Evolutionary conservation across 2,888 invertebrate genomes (phyloP).

Genomic region (Tipula lateralis): DNA sequence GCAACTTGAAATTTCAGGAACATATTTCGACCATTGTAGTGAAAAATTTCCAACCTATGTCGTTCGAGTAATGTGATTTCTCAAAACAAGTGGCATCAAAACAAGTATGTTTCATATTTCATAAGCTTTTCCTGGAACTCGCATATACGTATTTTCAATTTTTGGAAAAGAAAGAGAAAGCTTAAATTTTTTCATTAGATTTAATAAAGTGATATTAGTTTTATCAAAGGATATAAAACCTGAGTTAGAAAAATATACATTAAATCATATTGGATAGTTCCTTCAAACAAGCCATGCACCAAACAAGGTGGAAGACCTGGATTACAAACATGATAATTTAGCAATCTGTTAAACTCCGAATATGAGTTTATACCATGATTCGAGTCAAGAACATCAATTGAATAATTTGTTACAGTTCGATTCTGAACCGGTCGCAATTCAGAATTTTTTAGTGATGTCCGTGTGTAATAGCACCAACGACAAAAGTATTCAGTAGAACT

Average conservation of each 20-base stretch:
- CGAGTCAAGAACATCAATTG: not conserved
- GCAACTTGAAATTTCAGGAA: too few relatives aligned
- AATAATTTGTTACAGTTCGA: not conserved
- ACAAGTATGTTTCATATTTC: not conserved
- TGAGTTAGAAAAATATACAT: not conserved
- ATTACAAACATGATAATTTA: not conserved
- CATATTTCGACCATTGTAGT: too few relatives aligned
- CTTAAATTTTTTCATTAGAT: too few relatives aligned
- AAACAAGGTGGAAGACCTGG: not conserved
- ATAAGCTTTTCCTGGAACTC: slow-evolving; percentile 28
- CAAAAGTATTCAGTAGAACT: slow-evolving; percentile 37
- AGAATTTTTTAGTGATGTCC: slow-evolving; percentile 26
- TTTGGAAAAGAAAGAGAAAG: too few relatives aligned
- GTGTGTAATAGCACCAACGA: too few relatives aligned
- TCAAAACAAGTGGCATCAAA: not conserved
- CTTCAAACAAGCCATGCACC: not conserved
- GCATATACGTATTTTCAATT: too few relatives aligned
- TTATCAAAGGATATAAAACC: not conserved
- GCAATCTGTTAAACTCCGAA: not conserved
- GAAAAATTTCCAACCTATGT: too few relatives aligned
- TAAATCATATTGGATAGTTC: not conserved
- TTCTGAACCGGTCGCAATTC: not conserved
- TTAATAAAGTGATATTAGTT: too few relatives aligned
- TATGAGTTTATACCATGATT: not conserved
- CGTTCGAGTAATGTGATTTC: too few relatives aligned